Conservation (phyloP, 2,113 vertebrate species). For the Catharus bicknelli region DNA sequence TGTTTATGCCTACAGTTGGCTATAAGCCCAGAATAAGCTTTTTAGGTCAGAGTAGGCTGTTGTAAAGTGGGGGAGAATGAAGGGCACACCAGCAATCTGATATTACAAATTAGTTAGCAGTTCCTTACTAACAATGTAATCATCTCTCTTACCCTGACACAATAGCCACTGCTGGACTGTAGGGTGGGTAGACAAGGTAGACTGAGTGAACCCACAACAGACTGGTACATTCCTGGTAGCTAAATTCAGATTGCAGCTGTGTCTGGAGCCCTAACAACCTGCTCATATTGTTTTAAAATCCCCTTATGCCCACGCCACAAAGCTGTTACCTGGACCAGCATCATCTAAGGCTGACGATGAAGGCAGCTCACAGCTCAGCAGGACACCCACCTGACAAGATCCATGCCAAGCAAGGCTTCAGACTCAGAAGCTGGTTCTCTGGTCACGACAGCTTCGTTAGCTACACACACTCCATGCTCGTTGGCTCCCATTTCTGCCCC, state of each 20-base stretch:
- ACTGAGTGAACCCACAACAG: not conserved
- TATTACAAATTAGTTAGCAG: not conserved
- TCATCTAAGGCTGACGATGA: rapidly evolving
- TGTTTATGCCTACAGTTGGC: constrained; percentile 34
- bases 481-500: constrained; percentile 86
- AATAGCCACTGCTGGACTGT: not conserved
- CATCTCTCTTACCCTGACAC: not conserved
- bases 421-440: constrained; percentile 73
- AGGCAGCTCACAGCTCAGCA: not conserved
- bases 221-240: not conserved
- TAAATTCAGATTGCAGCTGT: not conserved
- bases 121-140: not conserved
- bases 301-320: not conserved
- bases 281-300: not conserved
- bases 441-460: constrained; percentile 73
- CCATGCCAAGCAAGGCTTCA: constrained; percentile 81
- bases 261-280: not conserved
- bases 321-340: not conserved
- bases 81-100: not conserved
- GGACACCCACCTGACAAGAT: constrained; percentile 80
- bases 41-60: not conserved
- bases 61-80: not conserved
- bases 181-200: not conserved
- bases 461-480: constrained; percentile 81
- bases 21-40: constrained; percentile 30